Percentiles rank a stretch among this genome's conserved stretches.
Conservation (phyloP, 2,797 vertebrate species). For the Spatula clypeata region DNA sequence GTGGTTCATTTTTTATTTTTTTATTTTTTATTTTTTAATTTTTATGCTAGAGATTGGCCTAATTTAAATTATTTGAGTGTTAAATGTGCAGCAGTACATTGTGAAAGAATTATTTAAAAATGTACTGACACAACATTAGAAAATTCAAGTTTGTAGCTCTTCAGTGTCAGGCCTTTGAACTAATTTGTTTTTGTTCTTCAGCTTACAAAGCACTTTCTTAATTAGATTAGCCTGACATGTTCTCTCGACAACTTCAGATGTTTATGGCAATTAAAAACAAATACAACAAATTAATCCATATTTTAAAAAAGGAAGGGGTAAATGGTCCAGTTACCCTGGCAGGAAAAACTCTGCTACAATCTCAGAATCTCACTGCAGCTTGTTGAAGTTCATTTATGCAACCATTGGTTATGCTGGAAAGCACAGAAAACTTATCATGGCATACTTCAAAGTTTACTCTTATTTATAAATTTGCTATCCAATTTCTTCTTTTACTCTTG, state of each 20-base stretch:
- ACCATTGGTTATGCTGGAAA: neutral
- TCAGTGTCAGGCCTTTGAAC: conserved; percentile 34
- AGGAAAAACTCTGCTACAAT: conserved; percentile 10
- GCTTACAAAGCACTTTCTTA: conserved; percentile 66
- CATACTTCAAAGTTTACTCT: neutral
- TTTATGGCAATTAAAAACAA: conserved; percentile 46
- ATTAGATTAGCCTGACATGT: conserved; percentile 57
- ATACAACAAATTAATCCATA: conserved; percentile 64
- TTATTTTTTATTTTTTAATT: neutral
- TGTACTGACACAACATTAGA: neutral
- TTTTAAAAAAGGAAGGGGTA: neutral
- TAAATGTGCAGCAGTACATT: neutral
- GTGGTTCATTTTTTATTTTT: neutral
- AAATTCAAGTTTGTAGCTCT: neutral
- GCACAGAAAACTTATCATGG: neutral
- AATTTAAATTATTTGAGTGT: neutral
- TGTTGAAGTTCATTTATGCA: neutral
- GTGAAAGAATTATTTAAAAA: neutral
- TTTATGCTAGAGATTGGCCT: neutral
- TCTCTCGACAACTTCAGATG: conserved; percentile 6
- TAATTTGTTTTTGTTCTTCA: conserved; percentile 48
- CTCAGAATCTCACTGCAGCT: neutral
- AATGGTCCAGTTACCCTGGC: neutral
- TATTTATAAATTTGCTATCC: neutral
- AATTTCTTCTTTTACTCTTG: neutral